Base-by-base conservation (phyloP, 2,888 invertebrate genomes). In the Tineola bisselliella region DNA sequence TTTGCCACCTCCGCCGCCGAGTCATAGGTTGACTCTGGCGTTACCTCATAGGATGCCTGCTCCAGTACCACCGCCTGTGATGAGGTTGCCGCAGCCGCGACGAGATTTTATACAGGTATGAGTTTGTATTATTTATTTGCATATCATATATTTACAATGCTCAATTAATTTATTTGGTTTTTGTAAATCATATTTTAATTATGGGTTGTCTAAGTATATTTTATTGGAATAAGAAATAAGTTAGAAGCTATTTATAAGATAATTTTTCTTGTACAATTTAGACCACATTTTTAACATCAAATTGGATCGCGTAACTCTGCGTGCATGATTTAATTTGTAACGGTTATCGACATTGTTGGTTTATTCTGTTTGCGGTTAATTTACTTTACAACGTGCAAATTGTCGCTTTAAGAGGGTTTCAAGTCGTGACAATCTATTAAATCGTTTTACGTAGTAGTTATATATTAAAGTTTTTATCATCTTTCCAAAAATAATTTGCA, bases 21-120 rank as follows among this genome's bases (percentile, higher is more conserved):
- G 70, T 10, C 77, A 79, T 61, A 70, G 83, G 65, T 73, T 75
- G n/a, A 81, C 80, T 13, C 70, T 76, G n/a, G 81, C 82, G 13
- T 82, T 82, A 18, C 76, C 74, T 30, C 66, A 75, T 64, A 76
- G 83, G 65, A 84, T 84, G 84, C 83, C 84, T 10, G 81, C 77
- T 63, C 82, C 83, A 0, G 65, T 10, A 6, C 31, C 67, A 63
- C 70, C 71, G 54, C 70, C 76, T 1, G 70, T 73, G 52, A 72
- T 74, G 73, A 74, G 79, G 72, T 66, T 77, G 65, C 79, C 75
- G 63, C 80, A 76, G 64, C 78, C 74, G 13, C 76, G 80, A 68
- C 81, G 78, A 78, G 81, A 83, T 68, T 66, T 74, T 74, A 13
- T 18, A 60, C 84, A 87, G 86, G 86, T 87, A 68, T 65, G 76